Evolutionary conservation across 23 tunicate genomes (phyloP), one percentile per base, ranked within the genome.

Genomic region (Phallusia fumigata): DNA sequence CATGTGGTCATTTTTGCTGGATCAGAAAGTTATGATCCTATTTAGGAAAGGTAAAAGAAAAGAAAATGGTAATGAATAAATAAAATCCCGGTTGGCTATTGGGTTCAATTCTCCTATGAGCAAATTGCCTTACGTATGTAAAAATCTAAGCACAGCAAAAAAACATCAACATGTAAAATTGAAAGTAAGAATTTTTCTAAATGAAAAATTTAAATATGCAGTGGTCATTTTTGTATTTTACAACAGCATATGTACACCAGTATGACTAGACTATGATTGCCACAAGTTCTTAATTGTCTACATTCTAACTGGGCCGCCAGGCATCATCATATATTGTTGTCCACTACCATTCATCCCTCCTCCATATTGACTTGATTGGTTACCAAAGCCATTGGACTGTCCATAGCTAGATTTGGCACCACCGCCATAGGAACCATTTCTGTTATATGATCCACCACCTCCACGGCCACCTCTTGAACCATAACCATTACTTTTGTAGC

Each of bases 271-370:
- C 47, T 40, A 40, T 40, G 47, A 40, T 40, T 40, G 47, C 47
- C 47, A 40, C 47, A 40, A 40, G 10, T 5, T 40, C 10, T 40
- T 40, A 40, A 3, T 40, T 10, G 10, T 16, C 40, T 75, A 83
- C 84, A 86, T 75, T 26, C 80, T 79, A n/a, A 86, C 90, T 0
- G 90, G 90, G 33, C 90, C 90, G 19, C 90, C 90, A 5, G 90
- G 90, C 85, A 86, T 80, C 90, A 86, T 86, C 90, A 86, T 86
- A 52, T 40, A 83, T 22, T 83, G 74, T 11, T 44, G 19, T 30
- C 85, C 85, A 1, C 30, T 19, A 77, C 75, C 74, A 30, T 58
- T 58, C 69, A 19, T 50, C 26, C 80, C 79, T 34, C 64, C 64
- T 47, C 47, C 47, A 58, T 52, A 32, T 52, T 52, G 83, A 19